Evolutionary conservation across 2,113 vertebrate genomes (phyloP).

Genomic region (Nycticebus coucang): DNA sequence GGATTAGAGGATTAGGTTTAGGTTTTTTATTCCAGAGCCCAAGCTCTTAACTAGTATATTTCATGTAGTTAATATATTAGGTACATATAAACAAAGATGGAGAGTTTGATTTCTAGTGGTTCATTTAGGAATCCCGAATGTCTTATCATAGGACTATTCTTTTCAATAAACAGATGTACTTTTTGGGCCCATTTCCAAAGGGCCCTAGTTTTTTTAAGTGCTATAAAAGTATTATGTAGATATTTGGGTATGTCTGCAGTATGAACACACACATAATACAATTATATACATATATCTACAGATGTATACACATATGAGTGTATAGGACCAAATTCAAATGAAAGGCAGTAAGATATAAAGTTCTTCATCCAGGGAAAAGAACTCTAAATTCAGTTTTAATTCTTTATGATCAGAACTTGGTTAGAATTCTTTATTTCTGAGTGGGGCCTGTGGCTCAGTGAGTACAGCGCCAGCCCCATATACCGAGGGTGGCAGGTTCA

Average conservation of each 20-base stretch:
- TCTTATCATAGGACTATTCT: background rate
- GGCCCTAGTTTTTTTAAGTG: background rate
- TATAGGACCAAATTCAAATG: background rate
- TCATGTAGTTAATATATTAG: background rate
- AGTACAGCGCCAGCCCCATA: too few relatives aligned
- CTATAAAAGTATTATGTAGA: background rate
- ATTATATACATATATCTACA: too few relatives aligned
- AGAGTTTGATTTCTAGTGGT: conserved; percentile 13
- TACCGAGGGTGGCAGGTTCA: too few relatives aligned
- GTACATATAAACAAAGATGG: background rate
- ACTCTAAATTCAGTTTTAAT: background rate
- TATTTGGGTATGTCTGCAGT: background rate
- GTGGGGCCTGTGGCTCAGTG: too few relatives aligned
- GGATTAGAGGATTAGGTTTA: background rate
- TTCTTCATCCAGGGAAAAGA: background rate
- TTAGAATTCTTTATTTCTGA: background rate
- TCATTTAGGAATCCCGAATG: background rate
- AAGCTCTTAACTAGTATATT: background rate
- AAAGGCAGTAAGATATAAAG: background rate
- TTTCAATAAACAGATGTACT: background rate
- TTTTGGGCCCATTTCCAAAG: conserved; percentile 1
- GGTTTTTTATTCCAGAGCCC: background rate
- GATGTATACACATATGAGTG: background rate
- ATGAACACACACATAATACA: background rate
- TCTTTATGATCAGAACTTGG: conserved; percentile 5